Conservation (phyloP, 2,888 invertebrate species). For the Rotaria socialis region DNA sequence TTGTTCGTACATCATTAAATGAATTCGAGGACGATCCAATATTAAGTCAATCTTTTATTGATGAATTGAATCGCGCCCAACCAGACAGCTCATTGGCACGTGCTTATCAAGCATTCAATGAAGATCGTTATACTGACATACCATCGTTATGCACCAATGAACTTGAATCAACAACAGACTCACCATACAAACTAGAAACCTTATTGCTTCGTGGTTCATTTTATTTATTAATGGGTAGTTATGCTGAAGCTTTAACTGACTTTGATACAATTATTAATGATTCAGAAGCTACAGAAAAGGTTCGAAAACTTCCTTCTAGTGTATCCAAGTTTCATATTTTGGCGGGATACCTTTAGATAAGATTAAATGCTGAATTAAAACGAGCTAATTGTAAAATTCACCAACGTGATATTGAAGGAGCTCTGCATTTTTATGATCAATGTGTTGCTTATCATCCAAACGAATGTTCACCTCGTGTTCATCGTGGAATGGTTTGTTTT, state of each 20-base stretch:
- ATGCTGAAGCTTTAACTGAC: slow-evolving; percentile 59
- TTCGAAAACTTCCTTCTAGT: neutral
- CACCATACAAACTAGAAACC: slow-evolving; percentile 60
- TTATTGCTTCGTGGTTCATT: slow-evolving; percentile 77
- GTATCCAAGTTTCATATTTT: neutral
- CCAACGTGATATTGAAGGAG: neutral
- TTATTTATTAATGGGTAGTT: slow-evolving; percentile 69
- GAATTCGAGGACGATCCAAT: slow-evolving; percentile 83
- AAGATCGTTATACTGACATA: slow-evolving; percentile 72
- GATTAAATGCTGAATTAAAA: neutral
- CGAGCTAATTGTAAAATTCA: neutral
- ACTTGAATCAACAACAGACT: slow-evolving; percentile 59
- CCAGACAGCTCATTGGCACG: slow-evolving; percentile 67
- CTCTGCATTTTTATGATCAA: neutral
- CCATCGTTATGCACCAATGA: slow-evolving; percentile 76
- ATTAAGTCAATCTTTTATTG: slow-evolving; percentile 59
- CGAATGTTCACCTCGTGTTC: slow-evolving; percentile 23
- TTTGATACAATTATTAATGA: slow-evolving; percentile 62
- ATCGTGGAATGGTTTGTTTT: slow-evolving; percentile 34
- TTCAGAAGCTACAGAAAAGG: neutral
- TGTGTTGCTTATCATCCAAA: neutral
- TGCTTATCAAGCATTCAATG: slow-evolving; percentile 70
- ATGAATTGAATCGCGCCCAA: slow-evolving; percentile 47
- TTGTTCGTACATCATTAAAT: slow-evolving; percentile 78
- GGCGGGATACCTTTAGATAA: neutral